Evolutionary conservation across 2,113 vertebrate genomes (phyloP).

Genomic region (Notarius lentiginosus): DNA sequence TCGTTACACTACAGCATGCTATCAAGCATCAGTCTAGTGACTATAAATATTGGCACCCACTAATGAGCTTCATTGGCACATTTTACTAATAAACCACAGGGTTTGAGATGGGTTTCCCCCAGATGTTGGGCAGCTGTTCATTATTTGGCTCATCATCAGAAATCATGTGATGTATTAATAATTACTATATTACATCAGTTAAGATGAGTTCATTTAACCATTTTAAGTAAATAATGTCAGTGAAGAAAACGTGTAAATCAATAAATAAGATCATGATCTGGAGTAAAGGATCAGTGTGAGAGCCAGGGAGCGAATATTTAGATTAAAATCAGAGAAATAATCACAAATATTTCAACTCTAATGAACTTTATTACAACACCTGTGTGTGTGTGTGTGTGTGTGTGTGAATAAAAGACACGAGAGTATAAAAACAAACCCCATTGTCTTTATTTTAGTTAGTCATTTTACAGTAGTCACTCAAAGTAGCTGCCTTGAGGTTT

Average conservation of each 20-base stretch:
- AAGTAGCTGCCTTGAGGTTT: constrained; percentile 78
- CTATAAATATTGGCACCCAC: not conserved
- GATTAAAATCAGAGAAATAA: not conserved
- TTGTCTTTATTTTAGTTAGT: constrained; percentile 75
- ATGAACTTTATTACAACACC: not conserved
- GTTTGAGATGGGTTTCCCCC: too few relatives aligned
- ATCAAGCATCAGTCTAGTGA: not conserved
- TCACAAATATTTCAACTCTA: not conserved
- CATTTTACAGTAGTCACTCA: constrained; percentile 80
- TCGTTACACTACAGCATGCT: not conserved
- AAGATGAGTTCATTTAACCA: not conserved
- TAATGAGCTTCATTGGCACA: not conserved
- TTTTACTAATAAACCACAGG: too few relatives aligned
- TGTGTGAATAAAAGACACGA: not conserved
- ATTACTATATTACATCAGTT: too few relatives aligned
- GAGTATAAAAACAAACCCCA: constrained; percentile 70
- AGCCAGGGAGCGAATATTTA: not conserved
- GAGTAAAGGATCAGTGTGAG: not conserved
- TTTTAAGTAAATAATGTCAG: not conserved
- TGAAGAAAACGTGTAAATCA: not conserved
- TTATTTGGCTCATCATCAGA: not conserved
- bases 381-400: not conserved
- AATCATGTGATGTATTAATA: too few relatives aligned
- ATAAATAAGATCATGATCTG: not conserved
- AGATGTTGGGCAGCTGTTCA: too few relatives aligned